Conservation (phyloP, 2,113 vertebrate genomes). For the Prolemur simus region DNA sequence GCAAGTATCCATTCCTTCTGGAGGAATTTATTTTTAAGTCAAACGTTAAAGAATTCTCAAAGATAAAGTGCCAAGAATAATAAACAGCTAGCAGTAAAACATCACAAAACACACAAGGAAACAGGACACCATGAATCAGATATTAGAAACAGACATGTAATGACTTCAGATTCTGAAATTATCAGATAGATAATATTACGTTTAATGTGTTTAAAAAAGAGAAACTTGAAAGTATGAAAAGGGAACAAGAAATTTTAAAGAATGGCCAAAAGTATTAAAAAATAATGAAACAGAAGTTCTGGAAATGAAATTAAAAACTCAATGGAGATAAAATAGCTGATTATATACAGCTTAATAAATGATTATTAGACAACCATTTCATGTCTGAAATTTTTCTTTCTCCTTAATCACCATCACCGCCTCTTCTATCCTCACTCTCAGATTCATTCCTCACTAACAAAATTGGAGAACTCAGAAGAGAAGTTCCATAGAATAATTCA, state of each 20-base stretch:
- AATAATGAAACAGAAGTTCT: not conserved
- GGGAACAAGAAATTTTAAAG: not conserved
- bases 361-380: not conserved
- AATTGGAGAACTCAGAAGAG: not conserved
- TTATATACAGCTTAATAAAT: not conserved
- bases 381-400: not conserved
- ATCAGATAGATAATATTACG: not conserved
- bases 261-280: not conserved
- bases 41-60: not conserved
- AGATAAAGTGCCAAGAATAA: not conserved
- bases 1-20: not conserved
- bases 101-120: not conserved
- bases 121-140: not conserved
- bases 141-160: not conserved
- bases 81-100: not conserved
- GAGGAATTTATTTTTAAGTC: conserved; percentile 2
- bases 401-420: not conserved
- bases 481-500: not conserved
- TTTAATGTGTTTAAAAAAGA: conserved; percentile 4
- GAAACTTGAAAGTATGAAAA: not conserved
- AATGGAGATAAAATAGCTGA: not conserved
- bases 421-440: not conserved
- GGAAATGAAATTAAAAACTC: not conserved
- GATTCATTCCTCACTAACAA: not conserved
- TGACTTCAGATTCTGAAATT: not conserved